Evolutionary conservation across 2,888 invertebrate species (phyloP).

Genomic region (Scelioninae gen. 1): DNA sequence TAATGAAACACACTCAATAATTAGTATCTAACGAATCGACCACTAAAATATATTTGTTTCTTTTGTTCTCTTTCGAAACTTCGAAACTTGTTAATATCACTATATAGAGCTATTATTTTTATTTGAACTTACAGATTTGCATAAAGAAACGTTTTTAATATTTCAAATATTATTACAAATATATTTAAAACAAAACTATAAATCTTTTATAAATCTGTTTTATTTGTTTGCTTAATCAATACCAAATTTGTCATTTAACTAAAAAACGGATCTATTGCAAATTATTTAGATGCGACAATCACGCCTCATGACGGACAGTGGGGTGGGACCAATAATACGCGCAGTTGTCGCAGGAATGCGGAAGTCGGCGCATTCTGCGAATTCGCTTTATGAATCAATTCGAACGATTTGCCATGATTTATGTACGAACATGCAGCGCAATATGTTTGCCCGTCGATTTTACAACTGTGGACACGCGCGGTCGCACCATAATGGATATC

Average conservation of each 20-base stretch:
- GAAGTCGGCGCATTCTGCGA: constrained; percentile 48
- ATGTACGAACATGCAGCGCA: constrained; percentile 39
- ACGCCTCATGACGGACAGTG: constrained; percentile 25
- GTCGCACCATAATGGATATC: constrained; percentile 25
- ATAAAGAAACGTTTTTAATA: not conserved
- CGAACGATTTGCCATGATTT: constrained; percentile 56
- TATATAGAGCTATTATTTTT: no score
- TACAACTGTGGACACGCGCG: constrained; percentile 39
- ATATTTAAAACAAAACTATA: not conserved
- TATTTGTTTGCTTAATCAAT: constrained; percentile 16
- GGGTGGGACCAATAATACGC: constrained; percentile 44
- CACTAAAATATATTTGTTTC: no score
- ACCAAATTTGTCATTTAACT: constrained; percentile 24
- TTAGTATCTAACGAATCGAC: no score
- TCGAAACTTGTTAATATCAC: no score
- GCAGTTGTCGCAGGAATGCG: constrained; percentile 46
- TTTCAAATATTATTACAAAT: not conserved
- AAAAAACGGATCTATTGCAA: constrained; percentile 36
- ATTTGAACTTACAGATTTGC: no score
- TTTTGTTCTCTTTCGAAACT: no score
- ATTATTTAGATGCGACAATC: constrained; percentile 48
- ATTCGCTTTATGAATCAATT: constrained; percentile 60
- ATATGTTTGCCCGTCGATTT: constrained; percentile 57
- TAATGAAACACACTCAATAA: no score
- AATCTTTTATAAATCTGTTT: not conserved